Base-by-base conservation (phyloP, 2,797 vertebrate genomes). In the Rhadinocentrus ornatus region DNA sequence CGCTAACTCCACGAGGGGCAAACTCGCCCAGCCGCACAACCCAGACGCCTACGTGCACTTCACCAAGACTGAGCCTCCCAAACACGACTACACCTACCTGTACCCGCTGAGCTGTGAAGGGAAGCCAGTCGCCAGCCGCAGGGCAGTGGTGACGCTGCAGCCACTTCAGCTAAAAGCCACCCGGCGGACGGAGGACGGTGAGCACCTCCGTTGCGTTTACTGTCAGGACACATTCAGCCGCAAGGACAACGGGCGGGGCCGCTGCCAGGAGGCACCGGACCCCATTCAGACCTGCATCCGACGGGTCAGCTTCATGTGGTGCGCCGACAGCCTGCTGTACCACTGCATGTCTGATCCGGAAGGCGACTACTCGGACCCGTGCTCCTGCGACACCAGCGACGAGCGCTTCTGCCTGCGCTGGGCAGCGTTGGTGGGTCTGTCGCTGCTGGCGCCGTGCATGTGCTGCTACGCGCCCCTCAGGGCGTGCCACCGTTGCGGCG, bases 291-390 rank as follows among this genome's bases (percentile, higher is more conserved):
- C 95, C 63, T 97, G 96, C 90, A 98, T 98, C 91, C 94, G 94
- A 77, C 93, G 96, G 57, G 96, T 96, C 86, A 98, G 96, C 95
- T 98, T 97, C 88, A 96, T 98, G 95, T 97, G 97, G 96, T 98
- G 97, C 0, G 97, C 97, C 0, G 97, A 99, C 95, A 97, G 96
- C 90, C 95, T 99, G 93, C 95, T 99, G 75, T 99, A 99, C 83
- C 97, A 99, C 94, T 99, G 97, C 90, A 97, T 98, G 97, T 97
- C 97, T 0, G 97, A 99, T 90, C 94, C 97, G 0, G 97, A 99
- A 95, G 97, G 97, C 16, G 97, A 99, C 78, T 98, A 96, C 62
- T 96, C 95, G 4, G 97, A 99, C 94, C 96, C 97, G 31, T 99
- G 97, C 91, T 99, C 97, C 7, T 99, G 97, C 0, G 97, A 97